Conservation (phyloP, 1,140 invertebrate species). For the Trinorchestia longiramus region DNA sequence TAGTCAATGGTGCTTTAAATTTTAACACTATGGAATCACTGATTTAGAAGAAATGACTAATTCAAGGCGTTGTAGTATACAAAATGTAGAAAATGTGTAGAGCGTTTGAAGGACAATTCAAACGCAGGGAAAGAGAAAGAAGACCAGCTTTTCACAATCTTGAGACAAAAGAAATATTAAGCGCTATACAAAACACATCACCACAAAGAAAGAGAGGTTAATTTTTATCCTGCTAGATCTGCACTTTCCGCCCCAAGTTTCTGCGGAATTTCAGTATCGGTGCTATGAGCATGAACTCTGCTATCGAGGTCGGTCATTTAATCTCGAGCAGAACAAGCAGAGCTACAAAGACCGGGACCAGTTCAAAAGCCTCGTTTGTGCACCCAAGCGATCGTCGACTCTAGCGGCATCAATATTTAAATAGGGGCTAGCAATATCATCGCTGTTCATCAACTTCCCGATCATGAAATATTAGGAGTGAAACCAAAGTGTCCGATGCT, state of each 20-base stretch:
- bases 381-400: neutral
- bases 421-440: conserved; percentile 50
- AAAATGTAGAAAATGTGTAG: no score
- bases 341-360: neutral
- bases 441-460: conserved; percentile 43
- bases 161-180: neutral
- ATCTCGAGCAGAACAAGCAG: conserved; percentile 6
- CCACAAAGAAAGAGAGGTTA: neutral
- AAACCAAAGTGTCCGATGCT: conserved; percentile 49
- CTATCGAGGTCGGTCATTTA: neutral
- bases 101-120: neutral
- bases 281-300: neutral
- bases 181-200: neutral
- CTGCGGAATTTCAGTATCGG: neutral
- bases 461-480: conserved; percentile 51
- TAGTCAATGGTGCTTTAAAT: neutral
- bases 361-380: conserved; percentile 6
- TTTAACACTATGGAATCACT: neutral
- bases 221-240: neutral
- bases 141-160: neutral
- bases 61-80: neutral
- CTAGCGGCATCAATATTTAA: conserved; percentile 49
- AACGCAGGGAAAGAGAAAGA: neutral
- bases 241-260: neutral
- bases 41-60: neutral